Evolutionary conservation across 2,113 vertebrate genomes (phyloP), one percentile per base, ranked within the genome.

Genomic region (Myotis yumanensis): DNA sequence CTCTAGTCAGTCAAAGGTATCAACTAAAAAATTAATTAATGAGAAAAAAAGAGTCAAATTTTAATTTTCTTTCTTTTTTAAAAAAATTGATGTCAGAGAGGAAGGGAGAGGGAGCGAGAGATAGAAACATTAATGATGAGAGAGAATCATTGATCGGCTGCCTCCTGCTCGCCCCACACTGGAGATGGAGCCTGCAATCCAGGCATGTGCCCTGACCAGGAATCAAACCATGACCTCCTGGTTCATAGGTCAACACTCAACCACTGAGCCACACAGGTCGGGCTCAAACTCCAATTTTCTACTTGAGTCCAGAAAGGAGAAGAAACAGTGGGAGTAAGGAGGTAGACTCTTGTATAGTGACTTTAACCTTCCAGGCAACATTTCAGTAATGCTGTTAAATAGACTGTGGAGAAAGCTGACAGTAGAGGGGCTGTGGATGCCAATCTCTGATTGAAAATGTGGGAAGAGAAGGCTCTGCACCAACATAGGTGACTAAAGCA

Each of bases 341-440:
- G 35, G 46, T 48, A 68, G 62, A 66, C 22, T 46, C 46, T 88
- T 77, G 18, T 35, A 35, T 46, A 57, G 43, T 75, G 69, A 86
- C 30, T 93, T 95, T 35, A 57, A 84, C 11, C 22, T 93, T 95
- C 62, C 8, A 66, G 54, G 14, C 12, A 82, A 85, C 93, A 89
- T 86, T 75, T 62, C 72, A 94, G 20, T 32, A 71, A 69, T 0
- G 30, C 46, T 51, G 11, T 59, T 43, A 72, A 80, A 57, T 5
- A 37, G 51, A 57, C 62, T 32, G 3, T 5, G 9, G 18, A 54
- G 77, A 57, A 91, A 71, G 14, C 18, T 59, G 30, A 59, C 35
- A 52, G 46, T 54, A 40, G 52, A 72, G 16, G n/a, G 35, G 17
- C 11, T 12, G 66, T 88, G 43, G 72, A 5, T 51, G 86, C 32